Conservation (phyloP, 2,113 vertebrate genomes). For the Labeo catla region DNA sequence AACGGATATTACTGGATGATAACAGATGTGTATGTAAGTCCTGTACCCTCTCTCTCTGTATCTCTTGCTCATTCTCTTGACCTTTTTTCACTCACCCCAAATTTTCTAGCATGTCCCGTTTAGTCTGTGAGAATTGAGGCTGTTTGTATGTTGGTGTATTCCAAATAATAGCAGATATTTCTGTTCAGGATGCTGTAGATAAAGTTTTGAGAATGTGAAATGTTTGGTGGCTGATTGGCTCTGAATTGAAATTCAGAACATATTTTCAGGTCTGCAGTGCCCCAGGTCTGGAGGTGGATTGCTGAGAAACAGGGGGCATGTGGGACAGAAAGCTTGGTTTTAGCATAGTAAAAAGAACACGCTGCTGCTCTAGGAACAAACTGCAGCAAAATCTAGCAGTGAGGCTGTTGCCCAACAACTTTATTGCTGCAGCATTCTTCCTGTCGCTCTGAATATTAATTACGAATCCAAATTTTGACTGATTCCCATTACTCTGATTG, state of each 20-base stretch:
- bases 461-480: neutral
- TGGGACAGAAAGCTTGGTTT: neutral
- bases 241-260: neutral
- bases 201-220: neutral
- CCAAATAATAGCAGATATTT: neutral
- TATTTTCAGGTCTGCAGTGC: neutral
- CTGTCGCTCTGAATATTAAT: neutral
- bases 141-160: neutral
- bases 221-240: neutral
- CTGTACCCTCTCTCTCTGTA: constrained; percentile 42
- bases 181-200: neutral
- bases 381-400: neutral
- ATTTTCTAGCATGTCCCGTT: neutral
- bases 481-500: neutral
- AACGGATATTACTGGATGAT: constrained; percentile 81
- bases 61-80: constrained; percentile 2
- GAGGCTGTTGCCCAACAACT: neutral
- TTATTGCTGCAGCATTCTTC: neutral
- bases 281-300: neutral
- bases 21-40: constrained; percentile 95
- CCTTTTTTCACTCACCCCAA: neutral
- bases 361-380: neutral
- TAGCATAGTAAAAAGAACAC: neutral
- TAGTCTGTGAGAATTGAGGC: neutral
- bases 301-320: neutral